phyloP scores from a whole-genome alignment of 2,797 vertebrate genomes.

The Anguilla anguilla region DNA sequence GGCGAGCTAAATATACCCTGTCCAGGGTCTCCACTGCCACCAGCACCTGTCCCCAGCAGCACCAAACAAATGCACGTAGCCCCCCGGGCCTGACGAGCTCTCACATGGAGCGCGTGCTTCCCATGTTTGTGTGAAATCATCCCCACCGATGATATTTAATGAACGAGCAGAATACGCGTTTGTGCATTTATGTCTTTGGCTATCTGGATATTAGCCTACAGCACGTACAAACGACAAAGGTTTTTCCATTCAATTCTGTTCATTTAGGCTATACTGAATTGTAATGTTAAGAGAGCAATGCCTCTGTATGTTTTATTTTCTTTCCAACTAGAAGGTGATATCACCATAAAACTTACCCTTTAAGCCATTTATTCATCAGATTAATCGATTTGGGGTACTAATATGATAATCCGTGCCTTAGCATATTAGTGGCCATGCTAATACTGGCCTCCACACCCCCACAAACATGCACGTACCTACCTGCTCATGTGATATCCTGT shows the following conservation, averaged over 20 bases:
- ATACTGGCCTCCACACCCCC: background rate
- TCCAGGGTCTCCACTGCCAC: constrained; percentile 41
- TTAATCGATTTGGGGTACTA: background rate
- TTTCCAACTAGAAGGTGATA: background rate
- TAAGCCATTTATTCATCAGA: background rate
- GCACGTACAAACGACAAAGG: background rate
- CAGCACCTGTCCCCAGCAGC: background rate
- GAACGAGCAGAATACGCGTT: background rate
- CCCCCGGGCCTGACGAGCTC: background rate
- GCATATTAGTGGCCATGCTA: background rate
- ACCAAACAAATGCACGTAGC: constrained; percentile 4
- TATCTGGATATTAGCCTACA: background rate
- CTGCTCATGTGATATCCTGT: background rate
- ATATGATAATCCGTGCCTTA: background rate
- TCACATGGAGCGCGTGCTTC: background rate
- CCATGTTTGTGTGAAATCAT: background rate
- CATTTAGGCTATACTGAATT: background rate
- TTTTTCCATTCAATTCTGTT: background rate
- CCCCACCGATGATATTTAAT: background rate
- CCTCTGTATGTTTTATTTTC: background rate
- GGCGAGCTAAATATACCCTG: constrained; percentile 7
- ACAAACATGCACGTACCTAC: background rate
- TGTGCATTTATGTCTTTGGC: background rate
- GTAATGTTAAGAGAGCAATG: background rate
- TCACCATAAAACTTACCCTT: background rate